Evolutionary conservation across 2,113 vertebrate species (phyloP).

Genomic region (Psittacara wagleri): DNA sequence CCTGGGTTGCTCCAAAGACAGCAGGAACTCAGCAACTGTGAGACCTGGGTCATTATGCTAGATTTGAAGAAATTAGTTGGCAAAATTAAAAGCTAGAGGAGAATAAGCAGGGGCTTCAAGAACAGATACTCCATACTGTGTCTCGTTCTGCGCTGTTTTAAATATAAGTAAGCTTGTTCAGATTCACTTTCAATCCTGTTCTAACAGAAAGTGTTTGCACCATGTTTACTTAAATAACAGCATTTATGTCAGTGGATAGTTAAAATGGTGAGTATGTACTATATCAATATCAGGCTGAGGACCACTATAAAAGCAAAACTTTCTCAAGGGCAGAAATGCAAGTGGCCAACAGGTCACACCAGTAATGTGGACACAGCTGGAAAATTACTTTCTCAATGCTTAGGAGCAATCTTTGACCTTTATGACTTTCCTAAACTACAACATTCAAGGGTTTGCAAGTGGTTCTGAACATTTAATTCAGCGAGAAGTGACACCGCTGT

Average conservation of each 20-base stretch:
- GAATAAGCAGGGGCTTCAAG: background rate
- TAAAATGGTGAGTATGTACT: rapidly evolving
- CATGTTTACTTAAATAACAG: background rate
- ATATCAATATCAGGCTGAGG: background rate
- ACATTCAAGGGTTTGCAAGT: background rate
- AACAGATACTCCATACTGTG: background rate
- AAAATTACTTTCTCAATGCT: background rate
- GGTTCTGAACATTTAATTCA: background rate
- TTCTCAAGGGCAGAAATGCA: background rate
- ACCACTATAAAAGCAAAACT: background rate
- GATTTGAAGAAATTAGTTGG: background rate
- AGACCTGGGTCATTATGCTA: background rate
- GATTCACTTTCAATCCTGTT: background rate
- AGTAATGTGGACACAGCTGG: background rate
- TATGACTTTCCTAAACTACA: background rate
- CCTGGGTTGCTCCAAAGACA: background rate
- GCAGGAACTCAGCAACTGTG: background rate
- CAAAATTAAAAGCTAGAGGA: background rate
- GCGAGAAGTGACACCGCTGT: background rate
- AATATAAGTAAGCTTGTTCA: background rate
- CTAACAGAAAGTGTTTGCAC: background rate
- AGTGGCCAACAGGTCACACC: background rate
- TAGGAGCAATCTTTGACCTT: background rate
- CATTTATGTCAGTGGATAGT: background rate
- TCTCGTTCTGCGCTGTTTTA: background rate